A percentile compares a stretch with the other conserved stretches of the same genome.
Evolutionary conservation across 2,113 vertebrate genomes (phyloP).

Genomic region (Acanthisitta chloris): DNA sequence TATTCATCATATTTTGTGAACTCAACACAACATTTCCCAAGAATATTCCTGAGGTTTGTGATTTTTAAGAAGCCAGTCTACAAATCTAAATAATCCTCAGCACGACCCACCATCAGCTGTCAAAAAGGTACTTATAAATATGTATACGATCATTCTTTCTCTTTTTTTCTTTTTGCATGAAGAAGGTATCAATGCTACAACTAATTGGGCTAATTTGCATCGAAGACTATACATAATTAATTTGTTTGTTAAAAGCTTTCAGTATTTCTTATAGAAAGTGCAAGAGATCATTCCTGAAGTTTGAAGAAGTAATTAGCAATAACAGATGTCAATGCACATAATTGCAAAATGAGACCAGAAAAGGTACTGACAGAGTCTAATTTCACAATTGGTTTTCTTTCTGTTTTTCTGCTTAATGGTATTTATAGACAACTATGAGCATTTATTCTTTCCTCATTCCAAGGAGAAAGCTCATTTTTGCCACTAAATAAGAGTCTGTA

Average conservation of each 20-base stretch:
- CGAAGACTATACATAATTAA: slow-evolving; percentile 79
- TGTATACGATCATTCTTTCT: slow-evolving; percentile 65
- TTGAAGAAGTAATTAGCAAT: slow-evolving; percentile 77
- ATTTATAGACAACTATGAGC: not conserved
- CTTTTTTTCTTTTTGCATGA: slow-evolving; percentile 7
- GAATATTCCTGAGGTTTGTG: slow-evolving; percentile 29
- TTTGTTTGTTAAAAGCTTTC: slow-evolving; percentile 82
- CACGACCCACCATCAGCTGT: slow-evolving; percentile 66
- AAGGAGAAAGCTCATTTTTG: not conserved
- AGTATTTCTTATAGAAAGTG: slow-evolving; percentile 74
- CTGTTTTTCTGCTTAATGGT: not conserved
- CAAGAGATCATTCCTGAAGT: slow-evolving; percentile 77
- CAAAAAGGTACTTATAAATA: slow-evolving; percentile 79
- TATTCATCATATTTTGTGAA: slow-evolving; percentile 7
- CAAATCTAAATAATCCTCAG: slow-evolving; percentile 62
- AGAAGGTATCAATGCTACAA: slow-evolving; percentile 74
- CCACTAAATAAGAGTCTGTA: not conserved
- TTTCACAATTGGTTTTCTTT: slow-evolving; percentile 3
- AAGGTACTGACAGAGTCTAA: not conserved
- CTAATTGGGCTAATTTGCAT: slow-evolving; percentile 84
- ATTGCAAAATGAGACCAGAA: slow-evolving; percentile 4
- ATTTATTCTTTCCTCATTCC: not conserved
- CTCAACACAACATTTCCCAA: slow-evolving; percentile 34
- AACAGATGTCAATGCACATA: slow-evolving; percentile 75
- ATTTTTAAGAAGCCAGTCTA: slow-evolving; percentile 1